Evolutionary conservation across 2,113 vertebrate species (phyloP), one percentile per base, ranked within the genome.

Genomic region (Zosterops pallidus): DNA sequence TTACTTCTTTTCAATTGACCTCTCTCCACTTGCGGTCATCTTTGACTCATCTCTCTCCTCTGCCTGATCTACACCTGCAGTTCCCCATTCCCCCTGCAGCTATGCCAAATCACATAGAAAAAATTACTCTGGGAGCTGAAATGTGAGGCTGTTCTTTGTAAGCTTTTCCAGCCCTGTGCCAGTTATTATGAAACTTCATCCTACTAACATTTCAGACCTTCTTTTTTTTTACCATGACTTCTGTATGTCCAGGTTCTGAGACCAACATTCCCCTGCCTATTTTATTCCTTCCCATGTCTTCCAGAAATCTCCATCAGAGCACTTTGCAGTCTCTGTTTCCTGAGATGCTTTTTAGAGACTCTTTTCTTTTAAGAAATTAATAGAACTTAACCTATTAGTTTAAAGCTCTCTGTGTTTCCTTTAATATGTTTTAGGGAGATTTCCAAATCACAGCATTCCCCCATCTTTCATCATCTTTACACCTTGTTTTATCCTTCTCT

Each of bases 81-180:
- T 91, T 95, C 87, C 88, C 92, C 33, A 41, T 90, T 95, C 31
- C 67, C 87, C 75, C 91, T 92, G 82, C 92, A 83, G 90, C 92
- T 70, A 85, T 67, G 82, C 85, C 84, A 63, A 35, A 74, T 70
- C 78, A n/a, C 78, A 52, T 6, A 59, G 47, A 70, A 94, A 92
- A 86, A 92, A 83, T 86, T 37, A 52, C 67, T 92, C 84, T 63
- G 41, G 42, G 53, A 86, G 56, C 85, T 91, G 67, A 88, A 95
- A 67, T 1, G 1, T 39, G 20, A 16, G 6, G 26, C 68, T 77
- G 11, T 62, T 67, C 78, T 74, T 85, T 83, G 20, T 68, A 42
- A 87, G 69, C 57, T 87, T 88, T 89, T 72, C 55, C 47, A 90
- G 19, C 59, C 29, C 50, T 52, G 21, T 68, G 70, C 49, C 50